Evolutionary conservation across 1,140 invertebrate species (phyloP), one percentile per base, ranked within the genome.

Genomic region (Chymomyza costata): DNA sequence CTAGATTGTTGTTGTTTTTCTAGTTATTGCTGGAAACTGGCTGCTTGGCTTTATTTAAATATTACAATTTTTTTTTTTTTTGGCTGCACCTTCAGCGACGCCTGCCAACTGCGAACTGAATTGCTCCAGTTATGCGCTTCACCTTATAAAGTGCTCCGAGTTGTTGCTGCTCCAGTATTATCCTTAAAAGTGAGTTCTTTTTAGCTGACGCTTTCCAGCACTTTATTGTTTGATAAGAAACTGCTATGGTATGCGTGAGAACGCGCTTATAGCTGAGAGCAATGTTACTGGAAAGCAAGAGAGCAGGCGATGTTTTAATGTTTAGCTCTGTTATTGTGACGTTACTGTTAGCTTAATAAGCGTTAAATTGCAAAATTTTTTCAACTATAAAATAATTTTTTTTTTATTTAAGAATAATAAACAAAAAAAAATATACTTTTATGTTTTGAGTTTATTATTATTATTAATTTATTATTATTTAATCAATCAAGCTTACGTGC

Each of bases 41-140:
- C 37, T 43, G 52, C 52, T 53, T 46, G 16, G n/a, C n/a, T 35
- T 25, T 48, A 11, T 41, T 15, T 65, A 3, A 3, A n/a, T 34
- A 14, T 34, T 17, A 6, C 10, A 6, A 2, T 38, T 16, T 38
- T 38, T 38, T 16, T 38, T 38, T 17, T 38, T 38, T 38, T 17
- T 38, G 11, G 5, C 14, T 14, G 35, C 64, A 78, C 73, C 63
- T 80, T 65, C 59, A 52, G 74, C 73, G 60, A 60, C 68, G 73
- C 74, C 73, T 61, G 74, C 73, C 73, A 68, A 73, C 74, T 80
- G 74, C 73, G 74, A 80, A 80, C 73, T 80, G 74, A 80, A 62
- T 50, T 80, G 73, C 73, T 80, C 73, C 73, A 80, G 53, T 80
- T 80, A 81, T 56, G 74, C 51, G 54, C 65, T 80, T 73, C 74